phyloP scores from a whole-genome alignment of 2,888 invertebrate species.

The Melangyna quadrimaculata region DNA sequence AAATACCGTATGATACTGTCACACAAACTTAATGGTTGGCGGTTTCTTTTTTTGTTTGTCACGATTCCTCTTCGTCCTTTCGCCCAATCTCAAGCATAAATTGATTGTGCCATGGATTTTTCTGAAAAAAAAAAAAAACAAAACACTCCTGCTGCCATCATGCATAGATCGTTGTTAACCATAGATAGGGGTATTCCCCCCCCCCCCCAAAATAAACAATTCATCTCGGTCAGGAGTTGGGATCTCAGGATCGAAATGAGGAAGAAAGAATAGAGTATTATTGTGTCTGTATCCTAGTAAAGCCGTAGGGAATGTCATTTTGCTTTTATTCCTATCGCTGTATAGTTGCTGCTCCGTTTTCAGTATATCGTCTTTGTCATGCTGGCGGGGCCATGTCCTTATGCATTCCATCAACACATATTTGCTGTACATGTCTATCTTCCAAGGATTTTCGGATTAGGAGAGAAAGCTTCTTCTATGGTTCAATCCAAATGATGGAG shows the following conservation, averaged over 20 bases:
- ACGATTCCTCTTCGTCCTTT: not conserved
- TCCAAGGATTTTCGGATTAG: not conserved
- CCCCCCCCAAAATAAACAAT: constrained; percentile 56
- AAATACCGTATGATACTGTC: constrained; percentile 42
- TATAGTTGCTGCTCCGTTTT: not conserved
- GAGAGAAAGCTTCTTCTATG: not conserved
- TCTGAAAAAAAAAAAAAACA: constrained; percentile 1
- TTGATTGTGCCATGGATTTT: constrained; percentile 56
- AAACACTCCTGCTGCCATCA: constrained; percentile 9
- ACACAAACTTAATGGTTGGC: constrained; percentile 30
- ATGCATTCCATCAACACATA: not conserved
- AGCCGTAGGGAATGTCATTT: not conserved
- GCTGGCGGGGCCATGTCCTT: not conserved
- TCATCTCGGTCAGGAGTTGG: constrained; percentile 34
- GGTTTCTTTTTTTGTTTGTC: not conserved
- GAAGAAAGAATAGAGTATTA: constrained; percentile 6
- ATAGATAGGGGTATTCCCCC: constrained; percentile 30
- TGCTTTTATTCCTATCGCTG: not conserved
- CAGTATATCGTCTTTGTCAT: not conserved
- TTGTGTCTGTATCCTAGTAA: not conserved
- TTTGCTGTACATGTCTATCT: not conserved
- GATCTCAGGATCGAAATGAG: not conserved
- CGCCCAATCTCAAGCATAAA: constrained; percentile 14
- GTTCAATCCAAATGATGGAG: not conserved
- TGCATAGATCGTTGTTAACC: constrained; percentile 41